phyloP scores from a whole-genome alignment of 2,113 vertebrate species.

The Peromyscus leucopus region DNA sequence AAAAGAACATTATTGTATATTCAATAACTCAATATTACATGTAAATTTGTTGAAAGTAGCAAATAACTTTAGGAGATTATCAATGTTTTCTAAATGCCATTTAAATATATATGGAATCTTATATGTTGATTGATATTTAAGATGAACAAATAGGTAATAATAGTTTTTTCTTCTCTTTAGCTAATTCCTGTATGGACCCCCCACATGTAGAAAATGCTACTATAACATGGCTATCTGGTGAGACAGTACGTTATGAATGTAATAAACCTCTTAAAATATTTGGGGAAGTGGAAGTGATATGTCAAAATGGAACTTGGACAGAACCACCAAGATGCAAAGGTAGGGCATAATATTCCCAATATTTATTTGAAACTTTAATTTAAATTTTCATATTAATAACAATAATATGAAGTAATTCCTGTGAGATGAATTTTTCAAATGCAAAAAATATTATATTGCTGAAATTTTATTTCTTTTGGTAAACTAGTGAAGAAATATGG shows the following conservation, averaged over 20 bases:
- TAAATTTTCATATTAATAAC: neutral
- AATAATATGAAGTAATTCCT: neutral
- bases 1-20: no score
- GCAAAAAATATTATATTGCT: neutral
- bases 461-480: neutral
- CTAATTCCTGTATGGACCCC: conserved; percentile 52
- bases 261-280: neutral
- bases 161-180: conserved; percentile 12
- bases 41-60: neutral
- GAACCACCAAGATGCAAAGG: conserved; percentile 67
- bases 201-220: conserved; percentile 44
- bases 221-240: neutral
- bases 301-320: conserved; percentile 70
- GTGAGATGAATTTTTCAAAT: neutral
- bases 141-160: neutral
- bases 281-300: conserved; percentile 53
- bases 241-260: conserved; percentile 64
- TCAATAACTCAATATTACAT: neutral
- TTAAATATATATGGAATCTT: neutral
- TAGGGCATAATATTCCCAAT: neutral
- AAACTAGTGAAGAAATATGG: neutral
- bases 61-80: no score
- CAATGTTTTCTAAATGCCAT: neutral
- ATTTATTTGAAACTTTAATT: neutral
- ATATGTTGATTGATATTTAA: neutral